Evolutionary conservation across 2,797 vertebrate species (phyloP).

Genomic region (Passerculus sandwichensis): DNA sequence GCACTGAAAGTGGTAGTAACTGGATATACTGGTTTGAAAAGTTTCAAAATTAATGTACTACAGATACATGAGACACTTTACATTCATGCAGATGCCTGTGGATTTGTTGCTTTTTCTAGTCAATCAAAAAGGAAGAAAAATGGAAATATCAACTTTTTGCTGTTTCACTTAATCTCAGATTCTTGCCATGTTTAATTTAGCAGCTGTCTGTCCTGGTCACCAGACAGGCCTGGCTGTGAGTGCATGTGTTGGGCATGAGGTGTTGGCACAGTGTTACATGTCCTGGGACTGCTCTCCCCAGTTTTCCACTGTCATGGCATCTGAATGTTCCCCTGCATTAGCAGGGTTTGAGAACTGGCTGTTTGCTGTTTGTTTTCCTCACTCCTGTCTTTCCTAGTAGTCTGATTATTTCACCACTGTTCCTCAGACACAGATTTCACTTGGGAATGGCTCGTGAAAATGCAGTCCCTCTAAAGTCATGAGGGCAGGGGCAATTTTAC

Average conservation of each 20-base stretch:
- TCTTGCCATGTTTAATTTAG: not conserved
- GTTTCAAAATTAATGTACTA: not conserved
- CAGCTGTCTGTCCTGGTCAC: not conserved
- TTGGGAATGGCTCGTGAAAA: not conserved
- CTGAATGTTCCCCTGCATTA: not conserved
- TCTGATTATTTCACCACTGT: not conserved
- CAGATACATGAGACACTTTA: not conserved
- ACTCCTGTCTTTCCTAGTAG: not conserved
- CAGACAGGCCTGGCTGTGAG: not conserved
- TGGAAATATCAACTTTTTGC: not conserved
- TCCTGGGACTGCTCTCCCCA: not conserved
- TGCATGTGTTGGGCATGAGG: not conserved
- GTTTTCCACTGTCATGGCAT: not conserved
- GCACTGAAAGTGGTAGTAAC: not conserved
- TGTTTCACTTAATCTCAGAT: not conserved
- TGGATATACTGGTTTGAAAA: not conserved
- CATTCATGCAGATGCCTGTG: not conserved
- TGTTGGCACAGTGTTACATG: not conserved
- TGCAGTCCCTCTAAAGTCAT: not conserved
- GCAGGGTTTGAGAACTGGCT: not conserved
- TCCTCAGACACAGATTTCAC: not conserved
- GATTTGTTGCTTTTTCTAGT: not conserved
- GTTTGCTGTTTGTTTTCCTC: not conserved
- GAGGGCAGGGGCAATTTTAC: not conserved
- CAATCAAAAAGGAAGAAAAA: not conserved